Conservation (phyloP, 2,797 vertebrate species). For the Eurystomus glaucurus region DNA sequence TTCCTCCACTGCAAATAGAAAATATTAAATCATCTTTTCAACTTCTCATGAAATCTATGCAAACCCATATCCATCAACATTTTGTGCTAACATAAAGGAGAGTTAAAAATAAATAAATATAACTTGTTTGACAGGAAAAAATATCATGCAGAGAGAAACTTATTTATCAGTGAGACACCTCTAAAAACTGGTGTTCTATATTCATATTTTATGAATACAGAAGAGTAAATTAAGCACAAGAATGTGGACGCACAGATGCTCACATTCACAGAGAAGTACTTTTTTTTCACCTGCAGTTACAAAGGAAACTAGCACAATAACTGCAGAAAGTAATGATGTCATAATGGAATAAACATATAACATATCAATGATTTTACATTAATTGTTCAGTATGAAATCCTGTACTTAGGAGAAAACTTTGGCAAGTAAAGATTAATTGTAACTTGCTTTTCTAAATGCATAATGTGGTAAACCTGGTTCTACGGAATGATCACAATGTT, state of each 20-base stretch:
- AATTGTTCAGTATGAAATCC: not conserved
- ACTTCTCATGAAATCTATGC: not conserved
- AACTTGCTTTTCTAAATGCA: slow-evolving; percentile 6
- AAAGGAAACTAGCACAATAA: not conserved
- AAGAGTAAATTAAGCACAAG: not conserved
- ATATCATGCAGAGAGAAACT: not conserved
- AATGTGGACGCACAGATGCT: not conserved
- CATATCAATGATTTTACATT: not conserved
- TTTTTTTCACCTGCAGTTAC: not conserved
- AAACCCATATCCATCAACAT: not conserved
- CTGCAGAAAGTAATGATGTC: not conserved
- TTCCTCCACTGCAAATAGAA: not conserved
- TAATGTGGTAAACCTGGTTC: not conserved
- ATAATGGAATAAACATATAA: not conserved
- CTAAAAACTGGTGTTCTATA: not conserved
- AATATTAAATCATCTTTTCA: not conserved
- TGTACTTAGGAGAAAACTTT: not conserved
- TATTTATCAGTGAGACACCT: not conserved
- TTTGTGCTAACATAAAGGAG: not conserved
- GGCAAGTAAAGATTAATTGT: not conserved
- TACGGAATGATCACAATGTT: not conserved
- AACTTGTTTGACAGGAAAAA: not conserved
- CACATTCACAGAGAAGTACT: not conserved
- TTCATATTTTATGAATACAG: not conserved
- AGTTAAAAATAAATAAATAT: not conserved